Conservation (phyloP, 1,140 invertebrate species). For the Macrosteles quadrilineatus region DNA sequence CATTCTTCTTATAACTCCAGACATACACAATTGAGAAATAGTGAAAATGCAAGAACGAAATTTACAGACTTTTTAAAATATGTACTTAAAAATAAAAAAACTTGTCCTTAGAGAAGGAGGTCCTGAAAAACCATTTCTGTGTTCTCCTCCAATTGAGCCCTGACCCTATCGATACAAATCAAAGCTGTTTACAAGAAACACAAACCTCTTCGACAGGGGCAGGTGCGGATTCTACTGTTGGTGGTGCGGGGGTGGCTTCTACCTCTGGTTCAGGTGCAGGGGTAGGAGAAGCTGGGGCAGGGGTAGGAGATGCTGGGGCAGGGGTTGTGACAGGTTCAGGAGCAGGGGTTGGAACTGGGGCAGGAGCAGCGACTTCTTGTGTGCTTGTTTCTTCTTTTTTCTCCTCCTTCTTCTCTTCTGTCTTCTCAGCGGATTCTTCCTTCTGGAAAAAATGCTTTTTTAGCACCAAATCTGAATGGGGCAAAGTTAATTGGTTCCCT, state of each 20-base stretch:
- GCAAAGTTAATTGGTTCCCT: not conserved
- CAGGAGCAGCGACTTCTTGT: conserved; percentile 20
- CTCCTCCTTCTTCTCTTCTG: conserved; percentile 33
- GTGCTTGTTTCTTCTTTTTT: conserved; percentile 30
- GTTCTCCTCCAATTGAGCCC: no score
- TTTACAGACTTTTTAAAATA: no score
- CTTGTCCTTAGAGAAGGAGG: no score
- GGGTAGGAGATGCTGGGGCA: not conserved
- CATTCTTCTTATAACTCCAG: no score
- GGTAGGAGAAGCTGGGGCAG: not conserved
- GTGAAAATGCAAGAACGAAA: no score
- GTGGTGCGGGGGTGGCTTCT: not conserved
- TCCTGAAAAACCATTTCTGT: no score
- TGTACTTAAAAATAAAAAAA: no score
- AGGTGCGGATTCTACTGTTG: not conserved
- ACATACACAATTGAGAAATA: no score
- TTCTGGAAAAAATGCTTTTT: not conserved
- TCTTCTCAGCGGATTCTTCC: conserved; percentile 29
- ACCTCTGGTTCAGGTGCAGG: conserved; percentile 5
- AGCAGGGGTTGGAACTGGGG: not conserved
- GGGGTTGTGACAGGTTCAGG: conserved; percentile 5
- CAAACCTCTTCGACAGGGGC: conserved; percentile 12
- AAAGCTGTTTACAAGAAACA: no score
- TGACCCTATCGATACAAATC: no score
- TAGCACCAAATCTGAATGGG: not conserved